Conservation (phyloP, 2,888 invertebrate genomes). For the Drosophila nigricruria region DNA sequence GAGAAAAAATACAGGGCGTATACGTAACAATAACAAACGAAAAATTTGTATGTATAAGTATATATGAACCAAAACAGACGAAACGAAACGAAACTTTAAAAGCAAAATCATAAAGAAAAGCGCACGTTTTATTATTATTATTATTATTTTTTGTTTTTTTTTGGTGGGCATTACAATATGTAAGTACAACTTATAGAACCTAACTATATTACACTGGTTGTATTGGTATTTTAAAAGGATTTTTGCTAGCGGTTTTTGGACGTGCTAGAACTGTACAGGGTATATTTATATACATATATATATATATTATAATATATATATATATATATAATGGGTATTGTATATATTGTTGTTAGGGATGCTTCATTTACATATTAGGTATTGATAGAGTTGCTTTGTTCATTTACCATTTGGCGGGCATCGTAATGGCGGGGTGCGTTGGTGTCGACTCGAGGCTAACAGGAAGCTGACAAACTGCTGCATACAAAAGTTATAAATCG, state of each 20-base stretch:
- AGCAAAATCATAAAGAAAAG: conserved; percentile 54
- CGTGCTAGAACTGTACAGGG: conserved; percentile 53
- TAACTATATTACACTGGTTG: conserved; percentile 65
- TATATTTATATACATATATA: conserved; percentile 19
- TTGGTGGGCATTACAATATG: conserved; percentile 53
- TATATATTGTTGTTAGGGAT: conserved; percentile 42
- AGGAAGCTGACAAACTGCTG: conserved; percentile 30
- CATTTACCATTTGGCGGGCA: conserved; percentile 69
- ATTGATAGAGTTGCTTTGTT: conserved; percentile 64
- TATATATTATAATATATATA: conserved; percentile 12
- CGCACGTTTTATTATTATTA: conserved; percentile 50
- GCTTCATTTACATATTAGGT: conserved; percentile 61
- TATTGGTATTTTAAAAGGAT: conserved; percentile 13
- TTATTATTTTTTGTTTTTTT: conserved; percentile 8
- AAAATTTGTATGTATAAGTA: conserved; percentile 13
- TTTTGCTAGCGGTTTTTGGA: conserved; percentile 34
- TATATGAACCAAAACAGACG: conserved; percentile 17
- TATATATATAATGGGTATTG: conserved; percentile 21
- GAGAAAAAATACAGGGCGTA: conserved; percentile 60
- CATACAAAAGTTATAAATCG: conserved; percentile 45
- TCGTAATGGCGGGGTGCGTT: conserved; percentile 38
- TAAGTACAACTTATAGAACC: conserved; percentile 60
- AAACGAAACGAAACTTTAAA: conserved; percentile 20
- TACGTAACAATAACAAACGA: conserved; percentile 49
- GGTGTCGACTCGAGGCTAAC: conserved; percentile 19